Conservation (phyloP, 2,113 vertebrate genomes). For the Gymnorhina tibicen region DNA sequence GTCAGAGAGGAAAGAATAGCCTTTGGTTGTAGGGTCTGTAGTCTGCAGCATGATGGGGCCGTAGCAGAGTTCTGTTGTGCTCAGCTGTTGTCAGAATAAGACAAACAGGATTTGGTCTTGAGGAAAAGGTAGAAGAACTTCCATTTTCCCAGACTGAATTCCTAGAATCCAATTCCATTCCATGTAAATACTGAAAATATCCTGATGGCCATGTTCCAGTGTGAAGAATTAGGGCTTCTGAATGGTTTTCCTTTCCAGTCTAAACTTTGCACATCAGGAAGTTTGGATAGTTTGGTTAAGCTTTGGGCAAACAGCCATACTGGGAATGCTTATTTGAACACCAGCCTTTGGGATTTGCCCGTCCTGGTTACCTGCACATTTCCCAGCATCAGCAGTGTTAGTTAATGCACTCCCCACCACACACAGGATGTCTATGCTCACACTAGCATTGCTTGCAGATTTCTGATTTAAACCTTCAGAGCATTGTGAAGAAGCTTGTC, state of each 20-base stretch:
- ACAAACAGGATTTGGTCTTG: not conserved
- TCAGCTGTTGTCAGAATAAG: not conserved
- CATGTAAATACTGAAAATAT: not conserved
- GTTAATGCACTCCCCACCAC: not conserved
- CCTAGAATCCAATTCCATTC: not conserved
- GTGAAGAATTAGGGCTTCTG: not conserved
- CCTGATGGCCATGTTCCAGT: not conserved
- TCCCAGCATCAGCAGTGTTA: not conserved
- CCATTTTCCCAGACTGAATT: not conserved
- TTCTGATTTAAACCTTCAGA: not conserved
- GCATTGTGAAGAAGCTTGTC: not conserved
- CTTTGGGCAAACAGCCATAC: not conserved
- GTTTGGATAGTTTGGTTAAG: not conserved
- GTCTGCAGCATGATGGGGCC: accelerated
- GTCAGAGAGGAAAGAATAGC: not conserved
- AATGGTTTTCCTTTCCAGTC: not conserved
- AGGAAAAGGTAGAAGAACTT: not conserved
- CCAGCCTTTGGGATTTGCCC: not conserved
- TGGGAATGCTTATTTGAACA: not conserved
- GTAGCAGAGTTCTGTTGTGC: not conserved
- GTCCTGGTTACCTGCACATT: not conserved
- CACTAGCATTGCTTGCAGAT: not conserved
- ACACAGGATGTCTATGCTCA: not conserved
- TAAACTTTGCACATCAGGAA: not conserved
- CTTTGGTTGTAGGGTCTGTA: not conserved